phyloP scores from a whole-genome alignment of 2,113 vertebrate genomes.

The Paradisaea rubra region DNA sequence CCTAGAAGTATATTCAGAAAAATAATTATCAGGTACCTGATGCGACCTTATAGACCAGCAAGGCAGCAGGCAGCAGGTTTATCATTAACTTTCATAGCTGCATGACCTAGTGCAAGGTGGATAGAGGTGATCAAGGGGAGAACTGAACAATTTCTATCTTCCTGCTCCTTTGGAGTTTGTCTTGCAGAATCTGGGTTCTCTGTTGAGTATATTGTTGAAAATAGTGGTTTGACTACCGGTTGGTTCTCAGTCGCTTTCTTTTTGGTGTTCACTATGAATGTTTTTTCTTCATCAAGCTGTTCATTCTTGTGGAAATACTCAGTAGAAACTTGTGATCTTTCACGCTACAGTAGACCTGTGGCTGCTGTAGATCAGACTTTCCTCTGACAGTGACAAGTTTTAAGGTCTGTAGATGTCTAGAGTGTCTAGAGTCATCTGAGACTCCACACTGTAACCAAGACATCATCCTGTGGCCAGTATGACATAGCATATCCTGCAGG shows the following conservation, averaged over 20 bases:
- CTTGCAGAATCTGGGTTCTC: neutral
- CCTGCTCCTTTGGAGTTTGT: neutral
- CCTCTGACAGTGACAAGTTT: neutral
- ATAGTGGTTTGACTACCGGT: neutral
- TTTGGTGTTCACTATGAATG: neutral
- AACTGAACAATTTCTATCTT: neutral
- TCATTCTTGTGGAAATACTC: neutral
- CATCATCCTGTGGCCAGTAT: neutral
- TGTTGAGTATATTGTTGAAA: neutral
- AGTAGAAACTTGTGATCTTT: neutral
- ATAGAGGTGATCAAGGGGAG: neutral
- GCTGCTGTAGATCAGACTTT: neutral
- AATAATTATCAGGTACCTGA: neutral
- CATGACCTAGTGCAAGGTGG: neutral
- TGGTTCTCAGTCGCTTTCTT: neutral
- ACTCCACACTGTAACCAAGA: neutral
- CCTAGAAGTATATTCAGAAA: neutral
- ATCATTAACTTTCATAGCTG: neutral
- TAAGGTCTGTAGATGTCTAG: neutral
- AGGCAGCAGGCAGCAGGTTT: neutral
- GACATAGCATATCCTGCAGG: accelerated
- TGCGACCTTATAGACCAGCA: neutral
- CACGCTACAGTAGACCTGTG: neutral
- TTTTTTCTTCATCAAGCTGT: neutral
- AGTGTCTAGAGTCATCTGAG: neutral